Base-by-base conservation (phyloP, 1,140 invertebrate species). In the Teleogryllus occipitalis region DNA sequence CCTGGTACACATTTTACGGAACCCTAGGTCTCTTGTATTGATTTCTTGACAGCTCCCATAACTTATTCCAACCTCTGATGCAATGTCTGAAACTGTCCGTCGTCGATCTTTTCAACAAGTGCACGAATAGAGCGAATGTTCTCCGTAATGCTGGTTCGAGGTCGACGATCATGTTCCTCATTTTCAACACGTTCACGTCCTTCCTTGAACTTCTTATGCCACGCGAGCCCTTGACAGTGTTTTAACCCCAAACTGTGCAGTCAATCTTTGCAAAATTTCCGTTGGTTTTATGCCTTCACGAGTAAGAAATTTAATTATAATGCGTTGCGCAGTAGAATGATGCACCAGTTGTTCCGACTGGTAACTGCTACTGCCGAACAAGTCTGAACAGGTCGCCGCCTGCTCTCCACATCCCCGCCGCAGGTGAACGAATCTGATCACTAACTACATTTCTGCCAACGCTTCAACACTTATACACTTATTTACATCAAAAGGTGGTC, bases 251-350 rank as follows among this genome's bases (percentile, higher is more conserved):
- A 80, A 80, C 74, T 80, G 79, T 75, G 79, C 79, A 4, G 7
- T 80, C 3, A 80, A 76, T 39, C 22, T 79, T 48, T 48, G 21
- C 54, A 79, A 73, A 79, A 74, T 74, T 79, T 79, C 39, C 18
- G n/a, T 39, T 21, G n/a, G 79, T 79, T 75, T 65, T 47, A 79
- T n/a, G 7, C 47, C 79, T 75, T 79, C 79, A 79, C 47, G 21
- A 49, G 79, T 39, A 46, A 79, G 46, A 48, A 79, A 79, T 74
- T 79, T 75, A 47, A 79, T 79, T 21, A 75, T 79, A 74, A 39
- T 39, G 27, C 5, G 75, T 76, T 76, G 75, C 75, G 7, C 7
- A 7, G 39, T 5, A 14, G 15, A 27, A 14, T 10, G 22, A 21
- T 75, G 74, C 8, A 75, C 22, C 74, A 3, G 14, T 76, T 76